phyloP scores from a whole-genome alignment of 2,888 invertebrate species.

The Lordiphosa fenestrarum region DNA sequence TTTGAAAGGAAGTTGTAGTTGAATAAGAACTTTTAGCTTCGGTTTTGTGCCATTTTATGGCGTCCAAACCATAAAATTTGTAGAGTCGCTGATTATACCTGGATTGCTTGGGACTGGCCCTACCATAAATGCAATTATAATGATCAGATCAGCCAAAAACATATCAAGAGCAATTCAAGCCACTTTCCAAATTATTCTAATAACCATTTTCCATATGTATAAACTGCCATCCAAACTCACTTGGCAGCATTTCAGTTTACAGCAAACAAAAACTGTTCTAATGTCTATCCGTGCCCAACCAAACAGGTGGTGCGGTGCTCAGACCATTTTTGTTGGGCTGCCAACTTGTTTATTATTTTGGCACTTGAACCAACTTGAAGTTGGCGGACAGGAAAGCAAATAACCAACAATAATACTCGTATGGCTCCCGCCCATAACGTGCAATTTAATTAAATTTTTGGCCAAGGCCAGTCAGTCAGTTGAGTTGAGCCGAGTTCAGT shows the following conservation, averaged over 20 bases:
- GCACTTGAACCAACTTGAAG: constrained; percentile 12
- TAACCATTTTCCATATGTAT: constrained; percentile 1
- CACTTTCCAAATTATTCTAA: neutral
- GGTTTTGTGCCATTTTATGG: too few species aligned
- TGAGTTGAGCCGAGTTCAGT: constrained; percentile 2
- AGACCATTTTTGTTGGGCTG: constrained; percentile 37
- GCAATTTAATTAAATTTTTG: constrained; percentile 71
- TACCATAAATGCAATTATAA: too few species aligned
- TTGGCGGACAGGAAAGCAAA: constrained; percentile 14
- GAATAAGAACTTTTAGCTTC: too few species aligned
- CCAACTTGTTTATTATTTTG: constrained; percentile 29
- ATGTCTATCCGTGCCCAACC: constrained; percentile 25
- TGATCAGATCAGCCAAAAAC: too few species aligned
- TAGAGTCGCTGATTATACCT: too few species aligned
- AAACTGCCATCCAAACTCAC: constrained; percentile 6
- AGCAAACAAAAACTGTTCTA: neutral
- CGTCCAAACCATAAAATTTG: too few species aligned
- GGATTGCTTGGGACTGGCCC: too few species aligned
- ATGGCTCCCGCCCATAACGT: constrained; percentile 36
- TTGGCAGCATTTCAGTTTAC: constrained; percentile 9
- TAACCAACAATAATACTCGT: constrained; percentile 41
- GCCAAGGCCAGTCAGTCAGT: constrained; percentile 21
- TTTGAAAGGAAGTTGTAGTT: too few species aligned
- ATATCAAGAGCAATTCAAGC: too few species aligned
- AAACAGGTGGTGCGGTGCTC: constrained; percentile 47